Percentiles rank a stretch among this genome's conserved stretches.
Conservation (phyloP, 2,113 vertebrate genomes). For the Solea senegalensis region DNA sequence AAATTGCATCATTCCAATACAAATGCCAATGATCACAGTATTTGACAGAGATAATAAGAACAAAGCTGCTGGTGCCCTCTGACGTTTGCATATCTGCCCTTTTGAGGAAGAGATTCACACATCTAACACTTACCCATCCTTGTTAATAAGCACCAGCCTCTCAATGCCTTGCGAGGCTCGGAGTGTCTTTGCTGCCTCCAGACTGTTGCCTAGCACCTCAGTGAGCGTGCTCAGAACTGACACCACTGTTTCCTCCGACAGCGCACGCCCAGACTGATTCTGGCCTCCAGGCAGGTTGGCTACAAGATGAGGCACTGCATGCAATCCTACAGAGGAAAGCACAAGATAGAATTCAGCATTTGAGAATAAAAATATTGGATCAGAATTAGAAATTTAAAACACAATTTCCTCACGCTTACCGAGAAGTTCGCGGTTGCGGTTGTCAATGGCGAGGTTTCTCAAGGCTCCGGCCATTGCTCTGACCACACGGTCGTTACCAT, state of each 20-base stretch:
- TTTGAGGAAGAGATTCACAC: background rate
- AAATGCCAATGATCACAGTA: no score
- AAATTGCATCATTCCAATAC: no score
- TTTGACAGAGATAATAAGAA: no score
- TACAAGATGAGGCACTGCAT: conserved; percentile 91
- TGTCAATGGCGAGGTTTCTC: conserved; percentile 93
- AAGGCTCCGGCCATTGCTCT: conserved; percentile 92
- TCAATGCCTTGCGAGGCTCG: conserved; percentile 93
- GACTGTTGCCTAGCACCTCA: conserved; percentile 90
- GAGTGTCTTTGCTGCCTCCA: conserved; percentile 93
- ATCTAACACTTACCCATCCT: conserved; percentile 85
- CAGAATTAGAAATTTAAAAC: no score
- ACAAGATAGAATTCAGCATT: background rate
- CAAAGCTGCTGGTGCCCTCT: no score
- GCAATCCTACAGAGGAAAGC: conserved; percentile 60
- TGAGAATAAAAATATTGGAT: background rate
- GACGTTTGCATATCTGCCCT: no score
- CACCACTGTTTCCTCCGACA: conserved; percentile 92
- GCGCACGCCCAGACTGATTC: conserved; percentile 82
- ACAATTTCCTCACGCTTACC: conserved; percentile 77
- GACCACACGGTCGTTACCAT: conserved; percentile 91
- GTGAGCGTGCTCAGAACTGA: conserved; percentile 92
- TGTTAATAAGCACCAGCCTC: conserved; percentile 95
- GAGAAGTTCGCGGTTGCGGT: conserved; percentile 92
- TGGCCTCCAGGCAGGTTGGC: conserved; percentile 91